These are phyloP conservation scores for Zapornia atra DNA, from an alignment of 2,113 vertebrate species.

Conservation along the genomic window DNA sequence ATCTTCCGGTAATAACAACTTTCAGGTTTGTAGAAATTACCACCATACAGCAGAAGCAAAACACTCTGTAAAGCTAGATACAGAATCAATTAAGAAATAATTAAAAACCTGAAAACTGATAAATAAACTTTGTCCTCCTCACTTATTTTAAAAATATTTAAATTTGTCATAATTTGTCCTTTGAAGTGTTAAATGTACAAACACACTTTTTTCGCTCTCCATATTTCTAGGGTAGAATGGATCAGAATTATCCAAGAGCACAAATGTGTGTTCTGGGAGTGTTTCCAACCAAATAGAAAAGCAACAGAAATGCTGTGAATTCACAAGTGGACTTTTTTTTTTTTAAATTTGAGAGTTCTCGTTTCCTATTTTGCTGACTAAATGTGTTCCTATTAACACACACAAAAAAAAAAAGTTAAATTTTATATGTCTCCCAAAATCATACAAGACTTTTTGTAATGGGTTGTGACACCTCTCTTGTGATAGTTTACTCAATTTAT, in stretches of 20 bases:
- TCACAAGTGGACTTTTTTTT: not conserved
- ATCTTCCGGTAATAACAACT: not conserved
- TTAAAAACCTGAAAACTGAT: not conserved
- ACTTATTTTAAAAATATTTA: not conserved
- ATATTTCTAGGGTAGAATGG: not conserved
- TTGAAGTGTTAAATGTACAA: not conserved
- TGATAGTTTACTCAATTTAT: not conserved
- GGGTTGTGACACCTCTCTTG: not conserved
- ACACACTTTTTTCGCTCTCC: not conserved
- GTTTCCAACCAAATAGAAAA: not conserved
- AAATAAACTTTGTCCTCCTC: not conserved
- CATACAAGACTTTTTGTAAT: not conserved
- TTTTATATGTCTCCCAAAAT: not conserved
- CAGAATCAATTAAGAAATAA: not conserved
- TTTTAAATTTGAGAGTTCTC: not conserved
- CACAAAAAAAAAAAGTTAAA: not conserved
- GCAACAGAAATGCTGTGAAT: not conserved
- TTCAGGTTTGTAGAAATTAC: not conserved
- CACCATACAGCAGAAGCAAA: not conserved
- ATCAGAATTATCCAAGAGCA: not conserved
- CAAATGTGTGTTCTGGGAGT: not conserved
- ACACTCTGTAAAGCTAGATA: not conserved
- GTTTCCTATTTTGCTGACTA: not conserved
- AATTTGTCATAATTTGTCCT: not conserved
- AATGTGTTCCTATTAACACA: not conserved